Conservation (phyloP, 1,140 invertebrate genomes). For the Bombyx mori region DNA sequence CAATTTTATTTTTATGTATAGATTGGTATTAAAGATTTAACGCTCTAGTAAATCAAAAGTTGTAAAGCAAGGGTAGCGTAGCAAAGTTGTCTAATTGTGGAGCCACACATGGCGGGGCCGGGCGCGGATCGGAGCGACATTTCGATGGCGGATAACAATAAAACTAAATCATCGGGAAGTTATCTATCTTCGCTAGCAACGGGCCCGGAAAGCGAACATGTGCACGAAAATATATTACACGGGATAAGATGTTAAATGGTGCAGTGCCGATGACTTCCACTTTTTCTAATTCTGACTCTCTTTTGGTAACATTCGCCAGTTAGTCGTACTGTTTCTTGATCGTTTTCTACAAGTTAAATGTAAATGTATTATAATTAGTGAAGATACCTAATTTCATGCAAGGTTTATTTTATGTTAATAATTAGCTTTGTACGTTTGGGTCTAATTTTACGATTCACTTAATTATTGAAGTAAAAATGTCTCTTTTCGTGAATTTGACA, state of each 20-base stretch:
- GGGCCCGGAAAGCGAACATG: slow-evolving; percentile 48
- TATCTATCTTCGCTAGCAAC: slow-evolving; percentile 55
- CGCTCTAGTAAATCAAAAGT: too few relatives aligned
- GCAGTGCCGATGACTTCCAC: slow-evolving; percentile 35
- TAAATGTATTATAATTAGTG: too few relatives aligned
- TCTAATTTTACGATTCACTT: too few relatives aligned
- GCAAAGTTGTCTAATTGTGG: slow-evolving; percentile 13
- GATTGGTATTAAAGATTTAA: too few relatives aligned
- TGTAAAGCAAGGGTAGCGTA: neutral
- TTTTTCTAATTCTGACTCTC: slow-evolving; percentile 32
- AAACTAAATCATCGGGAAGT: slow-evolving; percentile 69
- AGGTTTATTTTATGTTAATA: too few relatives aligned
- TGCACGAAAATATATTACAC: slow-evolving; percentile 52
- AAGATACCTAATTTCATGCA: too few relatives aligned
- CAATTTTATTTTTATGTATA: neutral
- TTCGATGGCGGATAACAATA: slow-evolving; percentile 63
- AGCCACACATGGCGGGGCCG: slow-evolving; percentile 17
- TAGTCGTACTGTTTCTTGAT: too few relatives aligned
- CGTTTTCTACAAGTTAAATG: too few relatives aligned
- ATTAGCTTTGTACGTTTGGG: too few relatives aligned
- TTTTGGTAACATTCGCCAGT: neutral
- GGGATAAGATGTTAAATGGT: slow-evolving; percentile 55
- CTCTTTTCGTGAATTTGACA: slow-evolving; percentile 45
- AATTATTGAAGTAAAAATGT: slow-evolving; percentile 31
- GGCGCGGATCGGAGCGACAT: slow-evolving; percentile 29